These are phyloP conservation scores for Eupithecia exiguata DNA, from an alignment of 2,888 invertebrate species.

Conservation along the genomic window DNA sequence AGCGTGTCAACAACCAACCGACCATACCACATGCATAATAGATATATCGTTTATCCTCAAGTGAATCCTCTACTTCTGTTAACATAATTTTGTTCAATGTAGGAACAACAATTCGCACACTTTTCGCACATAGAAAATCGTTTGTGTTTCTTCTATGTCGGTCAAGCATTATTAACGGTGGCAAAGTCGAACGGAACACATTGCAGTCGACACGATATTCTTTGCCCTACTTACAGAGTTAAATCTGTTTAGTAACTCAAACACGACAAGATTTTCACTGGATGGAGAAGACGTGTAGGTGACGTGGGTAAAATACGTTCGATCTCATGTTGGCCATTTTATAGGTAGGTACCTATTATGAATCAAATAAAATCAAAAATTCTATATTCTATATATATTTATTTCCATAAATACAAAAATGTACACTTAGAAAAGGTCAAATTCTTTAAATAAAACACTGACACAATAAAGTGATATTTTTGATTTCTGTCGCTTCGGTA, in stretches of 20 bases:
- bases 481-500: no score
- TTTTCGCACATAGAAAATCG: constrained; percentile 25
- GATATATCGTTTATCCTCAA: background rate
- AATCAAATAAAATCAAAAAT: no score
- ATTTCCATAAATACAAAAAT: no score
- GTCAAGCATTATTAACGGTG: constrained; percentile 53
- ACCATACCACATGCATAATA: background rate
- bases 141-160: constrained; percentile 42
- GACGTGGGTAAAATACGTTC: constrained; percentile 14
- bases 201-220: constrained; percentile 47
- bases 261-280: constrained; percentile 48
- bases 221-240: constrained; percentile 48
- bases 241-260: constrained; percentile 52
- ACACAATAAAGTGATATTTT: no score
- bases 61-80: background rate
- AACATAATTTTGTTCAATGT: background rate
- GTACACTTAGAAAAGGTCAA: no score
- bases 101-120: background rate
- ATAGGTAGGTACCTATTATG: no score
- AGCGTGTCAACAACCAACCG: background rate
- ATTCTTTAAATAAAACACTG: no score
- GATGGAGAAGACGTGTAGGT: constrained; percentile 34
- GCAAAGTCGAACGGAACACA: constrained; percentile 42
- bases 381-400: no score
- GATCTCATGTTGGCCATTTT: constrained; percentile 38